These are phyloP conservation scores for Spatulosminthurus flaviceps DNA, from an alignment of 2,888 invertebrate species.

Conservation along the genomic window DNA sequence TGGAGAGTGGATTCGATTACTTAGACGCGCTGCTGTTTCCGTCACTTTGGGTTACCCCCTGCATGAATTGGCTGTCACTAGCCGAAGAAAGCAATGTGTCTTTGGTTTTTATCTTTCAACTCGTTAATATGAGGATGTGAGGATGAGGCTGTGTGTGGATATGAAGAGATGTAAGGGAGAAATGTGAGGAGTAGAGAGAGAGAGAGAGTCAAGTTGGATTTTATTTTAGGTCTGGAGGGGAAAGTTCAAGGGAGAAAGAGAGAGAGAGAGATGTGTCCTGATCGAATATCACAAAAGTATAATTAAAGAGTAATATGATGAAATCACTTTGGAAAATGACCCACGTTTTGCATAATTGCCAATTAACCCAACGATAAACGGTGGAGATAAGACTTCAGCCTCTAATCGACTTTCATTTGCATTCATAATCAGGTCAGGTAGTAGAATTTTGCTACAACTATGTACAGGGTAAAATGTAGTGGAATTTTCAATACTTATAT, in stretches of 20 bases:
- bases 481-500: no score
- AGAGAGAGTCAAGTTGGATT: no score
- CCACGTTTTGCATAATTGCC: slow-evolving; percentile 38
- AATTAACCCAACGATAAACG: slow-evolving; percentile 44
- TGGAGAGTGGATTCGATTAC: slow-evolving; percentile 18
- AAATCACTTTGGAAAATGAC: slow-evolving; percentile 43
- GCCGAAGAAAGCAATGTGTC: slow-evolving; percentile 29
- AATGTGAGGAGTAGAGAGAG: background rate
- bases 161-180: background rate
- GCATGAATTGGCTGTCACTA: slow-evolving; percentile 41
- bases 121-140: slow-evolving; percentile 11
- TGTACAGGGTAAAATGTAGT: no score
- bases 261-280: background rate
- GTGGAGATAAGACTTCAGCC: slow-evolving; percentile 13
- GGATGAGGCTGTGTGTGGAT: background rate
- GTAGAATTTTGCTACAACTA: no score
- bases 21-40: slow-evolving; percentile 18
- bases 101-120: slow-evolving; percentile 19
- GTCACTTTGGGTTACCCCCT: slow-evolving; percentile 28
- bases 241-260: background rate
- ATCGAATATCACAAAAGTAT: slow-evolving; percentile 20
- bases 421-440: slow-evolving; percentile 39
- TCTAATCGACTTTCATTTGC: slow-evolving; percentile 41
- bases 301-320: slow-evolving; percentile 26
- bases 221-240: no score